These are phyloP conservation scores for Papilio elwesi DNA, from an alignment of 2,888 invertebrate species.

Conservation along the genomic window DNA sequence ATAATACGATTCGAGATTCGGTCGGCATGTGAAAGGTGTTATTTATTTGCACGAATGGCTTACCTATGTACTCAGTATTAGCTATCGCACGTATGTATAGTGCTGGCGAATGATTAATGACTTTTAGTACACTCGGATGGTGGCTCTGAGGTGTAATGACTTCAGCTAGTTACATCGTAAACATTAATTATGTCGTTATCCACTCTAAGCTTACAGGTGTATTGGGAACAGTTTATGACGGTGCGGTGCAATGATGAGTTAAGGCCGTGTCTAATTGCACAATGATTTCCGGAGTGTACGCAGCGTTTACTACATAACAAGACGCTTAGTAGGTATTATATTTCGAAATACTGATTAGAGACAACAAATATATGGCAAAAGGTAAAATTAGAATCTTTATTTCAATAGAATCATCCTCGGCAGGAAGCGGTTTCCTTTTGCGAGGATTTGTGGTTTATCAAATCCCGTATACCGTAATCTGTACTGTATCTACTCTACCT, in stretches of 20 bases:
- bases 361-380: background rate
- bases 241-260: constrained; percentile 37
- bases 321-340: background rate
- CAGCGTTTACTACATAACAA: constrained; percentile 20
- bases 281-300: constrained; percentile 22
- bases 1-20: constrained; percentile 48
- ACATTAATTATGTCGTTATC: constrained; percentile 41
- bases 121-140: constrained; percentile 22
- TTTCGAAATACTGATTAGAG: background rate
- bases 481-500: no score
- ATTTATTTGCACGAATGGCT: constrained; percentile 48
- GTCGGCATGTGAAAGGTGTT: constrained; percentile 48
- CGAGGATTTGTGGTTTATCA: no score
- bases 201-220: constrained; percentile 37
- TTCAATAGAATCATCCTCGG: no score
- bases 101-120: constrained; percentile 37
- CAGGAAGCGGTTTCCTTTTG: no score
- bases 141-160: constrained; percentile 35
- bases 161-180: constrained; percentile 36
- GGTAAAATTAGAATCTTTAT: no score
- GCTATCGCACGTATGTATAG: constrained; percentile 30
- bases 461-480: no score
- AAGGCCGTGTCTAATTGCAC: constrained; percentile 34
- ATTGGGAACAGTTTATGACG: constrained; percentile 40
- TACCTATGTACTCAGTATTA: constrained; percentile 42